Evolutionary conservation across 2,797 vertebrate species (phyloP).

Genomic region (Gallinago nigripennis): DNA sequence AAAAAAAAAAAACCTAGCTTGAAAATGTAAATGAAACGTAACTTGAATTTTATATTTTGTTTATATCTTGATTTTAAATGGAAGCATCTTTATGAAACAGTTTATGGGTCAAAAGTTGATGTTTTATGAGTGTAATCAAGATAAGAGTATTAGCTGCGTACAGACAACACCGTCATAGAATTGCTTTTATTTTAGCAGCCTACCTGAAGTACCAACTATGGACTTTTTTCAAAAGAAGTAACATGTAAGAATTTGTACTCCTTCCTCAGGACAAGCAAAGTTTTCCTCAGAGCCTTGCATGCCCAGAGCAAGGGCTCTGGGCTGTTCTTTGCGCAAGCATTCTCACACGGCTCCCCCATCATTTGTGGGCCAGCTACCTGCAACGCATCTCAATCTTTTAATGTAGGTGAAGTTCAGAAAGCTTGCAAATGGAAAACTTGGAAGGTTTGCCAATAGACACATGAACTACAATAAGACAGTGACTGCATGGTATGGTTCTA

Average conservation of each 20-base stretch:
- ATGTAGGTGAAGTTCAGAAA: not conserved
- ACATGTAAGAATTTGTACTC: not conserved
- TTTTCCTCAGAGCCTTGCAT: not conserved
- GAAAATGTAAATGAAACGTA: not conserved
- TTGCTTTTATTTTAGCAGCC: not conserved
- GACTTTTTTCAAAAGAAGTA: not conserved
- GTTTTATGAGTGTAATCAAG: not conserved
- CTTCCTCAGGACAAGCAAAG: not conserved
- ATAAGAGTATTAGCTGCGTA: too few species aligned
- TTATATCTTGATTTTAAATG: not conserved
- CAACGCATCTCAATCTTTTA: not conserved
- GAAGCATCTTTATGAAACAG: not conserved
- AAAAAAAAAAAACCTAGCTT: not conserved
- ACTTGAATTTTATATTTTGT: not conserved
- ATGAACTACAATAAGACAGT: not conserved
- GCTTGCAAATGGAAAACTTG: not conserved
- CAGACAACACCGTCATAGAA: not conserved
- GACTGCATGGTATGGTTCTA: not conserved
- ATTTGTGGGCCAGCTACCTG: not conserved
- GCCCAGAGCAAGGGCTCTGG: not conserved
- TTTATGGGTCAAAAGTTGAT: not conserved
- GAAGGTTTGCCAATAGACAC: not conserved
- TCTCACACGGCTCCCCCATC: not conserved
- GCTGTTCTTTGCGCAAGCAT: fast-evolving
- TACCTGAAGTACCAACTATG: not conserved